Evolutionary conservation across 2,888 invertebrate species (phyloP).

Genomic region (Lithophane leautieri): DNA sequence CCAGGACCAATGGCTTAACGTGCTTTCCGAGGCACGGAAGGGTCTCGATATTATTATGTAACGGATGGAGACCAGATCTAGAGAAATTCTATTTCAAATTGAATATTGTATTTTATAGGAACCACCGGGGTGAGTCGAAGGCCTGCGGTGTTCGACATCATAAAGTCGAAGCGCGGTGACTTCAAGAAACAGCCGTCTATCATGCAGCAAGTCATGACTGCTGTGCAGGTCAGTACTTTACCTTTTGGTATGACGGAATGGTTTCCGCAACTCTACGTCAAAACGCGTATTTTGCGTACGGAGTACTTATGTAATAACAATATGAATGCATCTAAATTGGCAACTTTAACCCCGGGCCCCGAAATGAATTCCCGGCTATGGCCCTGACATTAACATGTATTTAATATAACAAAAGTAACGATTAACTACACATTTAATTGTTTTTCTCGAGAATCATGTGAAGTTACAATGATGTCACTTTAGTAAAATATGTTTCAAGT

Average conservation of each 20-base stretch:
- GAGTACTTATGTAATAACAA: background rate
- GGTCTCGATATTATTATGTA: background rate
- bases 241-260: background rate
- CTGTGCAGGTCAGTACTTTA: constrained; percentile 92
- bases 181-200: constrained; percentile 89
- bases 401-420: constrained; percentile 7
- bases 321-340: background rate
- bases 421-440: constrained; percentile 1
- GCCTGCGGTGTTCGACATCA: constrained; percentile 95
- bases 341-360: no score
- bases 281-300: background rate
- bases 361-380: no score
- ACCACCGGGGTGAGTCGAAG: constrained; percentile 93
- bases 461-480: constrained; percentile 42
- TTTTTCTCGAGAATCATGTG: constrained; percentile 19
- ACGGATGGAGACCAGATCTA: no score
- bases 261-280: background rate
- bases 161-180: constrained; percentile 90
- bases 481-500: constrained; percentile 32
- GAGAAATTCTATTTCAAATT: background rate
- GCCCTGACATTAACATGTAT: no score
- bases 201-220: constrained; percentile 96
- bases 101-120: constrained; percentile 75
- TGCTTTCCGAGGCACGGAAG: no score
- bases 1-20: no score